Evolutionary conservation across 2,113 vertebrate species (phyloP).

Genomic region (Sapajus apella): DNA sequence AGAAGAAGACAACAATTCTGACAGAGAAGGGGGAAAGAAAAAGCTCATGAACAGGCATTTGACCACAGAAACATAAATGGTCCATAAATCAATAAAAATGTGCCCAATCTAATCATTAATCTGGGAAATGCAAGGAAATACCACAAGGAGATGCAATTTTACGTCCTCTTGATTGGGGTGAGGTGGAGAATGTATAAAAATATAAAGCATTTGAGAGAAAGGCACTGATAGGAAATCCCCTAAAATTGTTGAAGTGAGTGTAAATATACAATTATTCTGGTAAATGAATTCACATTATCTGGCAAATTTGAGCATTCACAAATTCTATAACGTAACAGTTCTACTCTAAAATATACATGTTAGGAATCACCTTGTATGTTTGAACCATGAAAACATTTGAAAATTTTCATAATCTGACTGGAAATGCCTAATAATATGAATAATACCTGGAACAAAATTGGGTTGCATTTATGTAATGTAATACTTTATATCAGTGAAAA

Average conservation of each 20-base stretch:
- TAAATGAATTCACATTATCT: not conserved
- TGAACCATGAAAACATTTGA: not conserved
- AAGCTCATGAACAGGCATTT: not conserved
- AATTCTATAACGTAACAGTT: not conserved
- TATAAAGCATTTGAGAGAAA: not conserved
- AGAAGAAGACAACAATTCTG: not conserved
- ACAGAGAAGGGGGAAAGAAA: not conserved
- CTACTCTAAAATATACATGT: not conserved
- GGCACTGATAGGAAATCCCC: not conserved
- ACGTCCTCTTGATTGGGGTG: not conserved
- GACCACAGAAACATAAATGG: not conserved
- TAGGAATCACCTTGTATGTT: not conserved
- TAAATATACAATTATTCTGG: not conserved
- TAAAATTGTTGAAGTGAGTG: not conserved
- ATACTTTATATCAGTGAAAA: not conserved
- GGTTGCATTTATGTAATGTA: not conserved
- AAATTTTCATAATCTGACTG: not conserved
- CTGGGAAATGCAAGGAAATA: not conserved
- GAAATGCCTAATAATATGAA: not conserved
- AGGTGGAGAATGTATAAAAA: not conserved
- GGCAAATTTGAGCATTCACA: not conserved
- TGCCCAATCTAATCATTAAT: not conserved
- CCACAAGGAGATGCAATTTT: not conserved
- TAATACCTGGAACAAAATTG: not conserved
- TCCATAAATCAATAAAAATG: not conserved